Conservation (phyloP, 35 echinoderm and acorn worm genomes). For the Ptychodera flava region DNA sequence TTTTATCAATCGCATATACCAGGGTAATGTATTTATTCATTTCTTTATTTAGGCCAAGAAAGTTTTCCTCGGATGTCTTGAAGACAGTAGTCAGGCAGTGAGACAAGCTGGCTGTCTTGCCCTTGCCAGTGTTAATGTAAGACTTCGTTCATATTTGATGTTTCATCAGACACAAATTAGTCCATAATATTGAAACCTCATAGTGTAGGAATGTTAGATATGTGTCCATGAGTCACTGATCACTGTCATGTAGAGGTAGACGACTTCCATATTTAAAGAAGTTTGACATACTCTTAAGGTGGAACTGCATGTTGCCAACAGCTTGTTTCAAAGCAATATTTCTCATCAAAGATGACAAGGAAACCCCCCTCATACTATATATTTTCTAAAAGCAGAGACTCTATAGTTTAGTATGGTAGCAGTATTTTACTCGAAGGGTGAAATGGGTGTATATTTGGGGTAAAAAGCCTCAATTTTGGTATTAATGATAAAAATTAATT, state of each 20-base stretch:
- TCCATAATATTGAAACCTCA: background rate
- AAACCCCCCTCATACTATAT: too few species aligned
- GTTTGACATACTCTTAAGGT: background rate
- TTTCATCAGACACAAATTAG: background rate
- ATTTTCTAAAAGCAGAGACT: too few species aligned
- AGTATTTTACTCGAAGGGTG: too few species aligned
- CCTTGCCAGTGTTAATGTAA: slow-evolving; percentile 83
- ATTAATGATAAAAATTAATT: too few species aligned
- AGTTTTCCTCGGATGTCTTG: slow-evolving; percentile 86
- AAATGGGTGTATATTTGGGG: too few species aligned
- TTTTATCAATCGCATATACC: background rate
- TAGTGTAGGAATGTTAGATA: background rate
- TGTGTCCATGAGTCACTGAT: background rate
- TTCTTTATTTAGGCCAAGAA: slow-evolving; percentile 52
- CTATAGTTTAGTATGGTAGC: background rate
- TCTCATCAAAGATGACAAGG: too few species aligned
- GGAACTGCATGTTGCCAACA: too few species aligned
- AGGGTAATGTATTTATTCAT: background rate
- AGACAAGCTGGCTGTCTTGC: slow-evolving; percentile 97
- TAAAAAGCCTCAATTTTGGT: too few species aligned
- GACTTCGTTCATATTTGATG: background rate
- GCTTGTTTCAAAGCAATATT: too few species aligned
- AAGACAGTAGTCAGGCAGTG: slow-evolving; percentile 78
- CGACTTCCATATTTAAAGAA: background rate
- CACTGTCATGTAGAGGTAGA: background rate